Conservation (phyloP, 2,888 invertebrate genomes). For the Aleiodes testaceus region DNA sequence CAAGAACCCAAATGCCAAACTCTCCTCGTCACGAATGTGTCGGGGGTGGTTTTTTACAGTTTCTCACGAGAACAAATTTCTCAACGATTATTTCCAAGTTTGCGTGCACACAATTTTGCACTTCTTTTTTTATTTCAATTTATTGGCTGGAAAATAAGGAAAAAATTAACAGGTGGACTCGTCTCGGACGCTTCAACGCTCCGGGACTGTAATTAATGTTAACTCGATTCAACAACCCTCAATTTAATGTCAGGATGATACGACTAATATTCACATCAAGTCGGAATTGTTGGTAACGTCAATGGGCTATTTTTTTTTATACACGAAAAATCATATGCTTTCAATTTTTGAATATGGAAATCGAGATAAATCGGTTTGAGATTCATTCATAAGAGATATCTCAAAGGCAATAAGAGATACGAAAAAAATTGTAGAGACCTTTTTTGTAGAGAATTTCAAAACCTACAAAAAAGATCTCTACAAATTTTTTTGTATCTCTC, state of each 20-base stretch:
- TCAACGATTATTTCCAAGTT: not conserved
- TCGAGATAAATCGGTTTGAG: too few relatives aligned
- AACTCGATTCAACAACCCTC: slow-evolving; percentile 1
- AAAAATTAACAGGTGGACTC: slow-evolving; percentile 1
- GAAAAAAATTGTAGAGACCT: not conserved
- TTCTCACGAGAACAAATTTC: slow-evolving; percentile 36
- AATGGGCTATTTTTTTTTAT: too few relatives aligned
- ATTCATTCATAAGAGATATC: not conserved
- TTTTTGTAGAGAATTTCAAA: too few relatives aligned
- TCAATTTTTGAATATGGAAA: too few relatives aligned
- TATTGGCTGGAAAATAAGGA: not conserved
- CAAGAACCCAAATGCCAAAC: slow-evolving; percentile 45
- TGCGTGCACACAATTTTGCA: too few relatives aligned
- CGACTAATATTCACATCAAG: not conserved
- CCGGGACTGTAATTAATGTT: slow-evolving; percentile 27
- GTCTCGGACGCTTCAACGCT: slow-evolving; percentile 9
- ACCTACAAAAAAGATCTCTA: too few relatives aligned
- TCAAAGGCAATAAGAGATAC: not conserved
- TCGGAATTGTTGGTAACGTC: not conserved
- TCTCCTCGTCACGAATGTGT: slow-evolving; percentile 45
- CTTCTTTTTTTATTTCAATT: too few relatives aligned
- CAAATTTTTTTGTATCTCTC: too few relatives aligned
- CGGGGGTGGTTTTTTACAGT: slow-evolving; percentile 49
- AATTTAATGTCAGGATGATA: not conserved
- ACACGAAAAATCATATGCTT: too few relatives aligned